Percentiles rank a stretch among this genome's conserved stretches.
Evolutionary conservation across 2,888 invertebrate genomes (phyloP).

Genomic region (Epinotia bilunana): DNA sequence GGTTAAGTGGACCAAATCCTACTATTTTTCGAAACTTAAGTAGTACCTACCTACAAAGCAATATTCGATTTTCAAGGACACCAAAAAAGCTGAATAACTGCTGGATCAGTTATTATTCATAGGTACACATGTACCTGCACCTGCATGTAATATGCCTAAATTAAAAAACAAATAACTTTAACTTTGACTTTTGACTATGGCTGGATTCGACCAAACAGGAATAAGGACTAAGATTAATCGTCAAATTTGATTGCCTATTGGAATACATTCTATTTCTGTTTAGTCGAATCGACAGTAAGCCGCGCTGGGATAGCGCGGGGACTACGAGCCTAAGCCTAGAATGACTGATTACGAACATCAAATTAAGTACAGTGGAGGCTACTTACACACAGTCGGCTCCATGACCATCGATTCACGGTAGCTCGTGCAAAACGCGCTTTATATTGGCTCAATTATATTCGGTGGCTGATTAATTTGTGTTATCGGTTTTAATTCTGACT

Average conservation of each 20-base stretch:
- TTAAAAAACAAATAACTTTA: too few species aligned
- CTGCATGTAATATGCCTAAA: too few species aligned
- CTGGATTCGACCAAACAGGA: not conserved
- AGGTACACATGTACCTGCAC: too few species aligned
- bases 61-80: too few species aligned
- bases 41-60: too few species aligned
- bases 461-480: constrained; percentile 63
- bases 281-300: not conserved
- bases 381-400: constrained; percentile 59
- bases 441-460: constrained; percentile 54
- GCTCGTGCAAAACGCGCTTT: constrained; percentile 47
- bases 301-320: not conserved
- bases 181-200: too few species aligned
- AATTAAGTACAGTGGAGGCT: constrained; percentile 24
- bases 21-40: too few species aligned
- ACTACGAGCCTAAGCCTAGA: not conserved
- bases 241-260: not conserved
- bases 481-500: constrained; percentile 62
- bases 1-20: too few species aligned
- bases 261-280: not conserved
- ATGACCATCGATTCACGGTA: constrained; percentile 54
- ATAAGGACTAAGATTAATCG: not conserved
- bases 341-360: not conserved
- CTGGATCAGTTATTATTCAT: too few species aligned
- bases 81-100: too few species aligned